Conservation (phyloP, 1,140 invertebrate genomes). For the Berghia stephanieae region DNA sequence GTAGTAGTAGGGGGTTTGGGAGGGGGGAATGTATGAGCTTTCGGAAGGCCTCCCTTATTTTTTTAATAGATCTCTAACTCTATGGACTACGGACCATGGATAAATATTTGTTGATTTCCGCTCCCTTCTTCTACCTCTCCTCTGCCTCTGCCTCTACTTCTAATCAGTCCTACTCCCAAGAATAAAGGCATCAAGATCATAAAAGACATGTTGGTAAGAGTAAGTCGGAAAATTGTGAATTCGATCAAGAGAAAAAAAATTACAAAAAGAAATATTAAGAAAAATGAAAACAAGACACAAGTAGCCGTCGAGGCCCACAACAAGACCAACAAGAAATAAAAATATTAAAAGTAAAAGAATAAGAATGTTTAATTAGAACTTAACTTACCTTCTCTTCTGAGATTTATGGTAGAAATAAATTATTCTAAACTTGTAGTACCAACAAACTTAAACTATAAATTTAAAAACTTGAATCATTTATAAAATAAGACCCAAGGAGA, state of each 20-base stretch:
- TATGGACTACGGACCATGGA: not conserved
- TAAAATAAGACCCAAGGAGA: not conserved
- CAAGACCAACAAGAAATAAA: not conserved
- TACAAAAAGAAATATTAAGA: not conserved
- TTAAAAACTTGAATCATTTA: not conserved
- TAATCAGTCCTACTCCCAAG: not conserved
- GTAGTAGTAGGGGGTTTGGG: no score
- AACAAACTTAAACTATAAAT: not conserved
- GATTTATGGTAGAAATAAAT: not conserved
- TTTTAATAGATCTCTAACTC: not conserved
- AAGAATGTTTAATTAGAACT: not conserved
- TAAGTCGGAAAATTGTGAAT: no score
- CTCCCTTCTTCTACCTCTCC: no score
- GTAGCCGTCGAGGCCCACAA: not conserved
- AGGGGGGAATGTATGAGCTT: no score
- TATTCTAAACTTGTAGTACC: not conserved
- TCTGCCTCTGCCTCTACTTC: not conserved
- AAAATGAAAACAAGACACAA: not conserved
- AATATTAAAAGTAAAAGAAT: not conserved
- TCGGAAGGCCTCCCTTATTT: no score
- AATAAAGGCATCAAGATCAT: not conserved
- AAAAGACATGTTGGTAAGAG: no score
- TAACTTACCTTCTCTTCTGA: not conserved
- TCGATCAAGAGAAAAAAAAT: not conserved
- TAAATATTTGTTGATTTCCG: not conserved